phyloP scores from a whole-genome alignment of 2,797 vertebrate species.

The Myoxocephalus aenaeus region DNA sequence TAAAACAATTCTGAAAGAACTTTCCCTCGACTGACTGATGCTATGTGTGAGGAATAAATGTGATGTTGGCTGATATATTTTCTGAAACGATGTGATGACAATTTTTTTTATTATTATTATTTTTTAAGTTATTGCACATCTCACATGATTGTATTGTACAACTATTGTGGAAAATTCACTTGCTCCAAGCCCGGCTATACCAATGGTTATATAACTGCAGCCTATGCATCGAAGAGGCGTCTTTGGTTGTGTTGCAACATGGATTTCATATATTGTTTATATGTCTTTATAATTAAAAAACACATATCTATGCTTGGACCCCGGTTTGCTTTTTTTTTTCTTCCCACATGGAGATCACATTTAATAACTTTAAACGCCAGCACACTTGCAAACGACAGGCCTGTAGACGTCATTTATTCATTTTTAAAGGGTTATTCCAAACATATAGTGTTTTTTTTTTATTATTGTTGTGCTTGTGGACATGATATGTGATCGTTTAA shows the following conservation, averaged over 20 bases:
- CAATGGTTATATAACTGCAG: constrained; percentile 66
- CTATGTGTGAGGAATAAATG: constrained; percentile 52
- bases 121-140: constrained; percentile 78
- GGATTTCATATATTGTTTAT: constrained; percentile 92
- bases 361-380: neutral
- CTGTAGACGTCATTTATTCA: neutral
- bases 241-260: constrained; percentile 85
- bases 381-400: neutral
- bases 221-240: constrained; percentile 71
- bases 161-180: constrained; percentile 77
- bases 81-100: constrained; percentile 68
- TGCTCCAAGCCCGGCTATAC: constrained; percentile 73
- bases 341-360: neutral
- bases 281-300: constrained; percentile 94
- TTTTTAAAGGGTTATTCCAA: neutral
- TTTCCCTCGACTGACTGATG: constrained; percentile 47
- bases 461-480: neutral
- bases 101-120: constrained; percentile 49
- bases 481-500: neutral
- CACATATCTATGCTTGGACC: constrained; percentile 83
- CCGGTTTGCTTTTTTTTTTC: constrained; percentile 68
- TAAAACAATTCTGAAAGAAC: constrained; percentile 29
- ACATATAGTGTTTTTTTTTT: neutral
- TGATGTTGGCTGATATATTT: constrained; percentile 62
- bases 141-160: constrained; percentile 88